A percentile compares a stretch with the other conserved stretches of the same genome.
These are phyloP conservation scores for Acronicta aceris DNA, from an alignment of 2,888 invertebrate species.

Conservation along the genomic window DNA sequence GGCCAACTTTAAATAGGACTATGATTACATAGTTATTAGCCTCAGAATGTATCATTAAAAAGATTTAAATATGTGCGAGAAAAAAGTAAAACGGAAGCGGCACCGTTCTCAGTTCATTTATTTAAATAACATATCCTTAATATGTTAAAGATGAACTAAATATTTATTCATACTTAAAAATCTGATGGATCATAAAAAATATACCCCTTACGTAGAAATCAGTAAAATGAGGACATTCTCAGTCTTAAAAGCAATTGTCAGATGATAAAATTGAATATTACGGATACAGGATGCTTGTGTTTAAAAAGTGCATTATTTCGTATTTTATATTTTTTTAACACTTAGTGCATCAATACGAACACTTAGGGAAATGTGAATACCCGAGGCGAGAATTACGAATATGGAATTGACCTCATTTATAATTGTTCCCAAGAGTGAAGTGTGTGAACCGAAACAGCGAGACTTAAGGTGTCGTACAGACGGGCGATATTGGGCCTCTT, in stretches of 20 bases:
- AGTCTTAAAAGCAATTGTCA: constrained; percentile 35
- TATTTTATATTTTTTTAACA: constrained; percentile 41
- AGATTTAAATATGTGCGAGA: neutral
- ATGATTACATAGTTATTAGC: neutral
- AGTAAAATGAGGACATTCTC: constrained; percentile 18
- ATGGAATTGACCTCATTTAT: constrained; percentile 63
- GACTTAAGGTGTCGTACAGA: constrained; percentile 51
- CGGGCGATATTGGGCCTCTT: constrained; percentile 58
- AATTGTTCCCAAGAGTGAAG: constrained; percentile 53
- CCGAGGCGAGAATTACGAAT: constrained; percentile 55
- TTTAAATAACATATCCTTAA: constrained; percentile 9
- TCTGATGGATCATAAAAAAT: constrained; percentile 17
- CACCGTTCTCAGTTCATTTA: constrained; percentile 26
- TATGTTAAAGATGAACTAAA: constrained; percentile 23
- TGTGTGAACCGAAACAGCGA: constrained; percentile 51
- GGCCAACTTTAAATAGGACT: neutral
- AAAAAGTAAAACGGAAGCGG: neutral
- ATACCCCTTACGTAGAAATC: constrained; percentile 16
- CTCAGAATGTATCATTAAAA: neutral
- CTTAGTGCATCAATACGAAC: constrained; percentile 41
- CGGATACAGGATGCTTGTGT: constrained; percentile 34
- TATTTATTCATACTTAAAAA: constrained; percentile 25
- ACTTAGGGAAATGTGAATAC: constrained; percentile 54
- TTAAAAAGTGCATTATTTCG: constrained; percentile 30
- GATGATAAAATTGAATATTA: constrained; percentile 37